phyloP scores from a whole-genome alignment of 2,888 invertebrate species.

The Macropis europaea region DNA sequence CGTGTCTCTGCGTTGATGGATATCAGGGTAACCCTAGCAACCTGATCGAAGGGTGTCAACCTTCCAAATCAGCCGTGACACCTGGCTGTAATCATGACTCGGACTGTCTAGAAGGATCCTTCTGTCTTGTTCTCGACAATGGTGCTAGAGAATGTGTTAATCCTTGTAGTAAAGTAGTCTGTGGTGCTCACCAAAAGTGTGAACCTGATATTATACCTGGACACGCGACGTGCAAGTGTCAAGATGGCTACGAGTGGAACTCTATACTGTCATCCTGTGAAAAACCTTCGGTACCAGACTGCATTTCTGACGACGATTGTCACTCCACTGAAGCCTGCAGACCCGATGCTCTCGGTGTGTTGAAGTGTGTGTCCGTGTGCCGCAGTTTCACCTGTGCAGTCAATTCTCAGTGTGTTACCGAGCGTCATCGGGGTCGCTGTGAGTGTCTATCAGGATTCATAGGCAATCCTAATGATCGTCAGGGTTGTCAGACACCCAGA shows the following conservation, averaged over 20 bases:
- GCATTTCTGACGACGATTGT: constrained; percentile 87
- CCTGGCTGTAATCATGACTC: constrained; percentile 83
- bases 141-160: constrained; percentile 87
- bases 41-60: constrained; percentile 88
- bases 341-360: constrained; percentile 91
- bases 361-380: constrained; percentile 91
- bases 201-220: constrained; percentile 83
- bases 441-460: constrained; percentile 91
- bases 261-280: constrained; percentile 90
- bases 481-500: constrained; percentile 88
- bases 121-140: constrained; percentile 84
- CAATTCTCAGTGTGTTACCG: constrained; percentile 90
- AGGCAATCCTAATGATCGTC: constrained; percentile 94
- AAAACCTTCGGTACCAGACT: constrained; percentile 93
- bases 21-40: constrained; percentile 92
- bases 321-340: constrained; percentile 86
- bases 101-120: constrained; percentile 87
- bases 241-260: constrained; percentile 90
- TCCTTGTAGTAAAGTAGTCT: constrained; percentile 90
- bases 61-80: constrained; percentile 82
- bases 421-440: constrained; percentile 88
- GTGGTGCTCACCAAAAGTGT: constrained; percentile 91
- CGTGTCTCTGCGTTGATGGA: constrained; percentile 92
- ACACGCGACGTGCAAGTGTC: constrained; percentile 90
- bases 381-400: constrained; percentile 90